Base-by-base conservation (phyloP, 1,140 invertebrate genomes). In the Dolichoris vasculosae region DNA sequence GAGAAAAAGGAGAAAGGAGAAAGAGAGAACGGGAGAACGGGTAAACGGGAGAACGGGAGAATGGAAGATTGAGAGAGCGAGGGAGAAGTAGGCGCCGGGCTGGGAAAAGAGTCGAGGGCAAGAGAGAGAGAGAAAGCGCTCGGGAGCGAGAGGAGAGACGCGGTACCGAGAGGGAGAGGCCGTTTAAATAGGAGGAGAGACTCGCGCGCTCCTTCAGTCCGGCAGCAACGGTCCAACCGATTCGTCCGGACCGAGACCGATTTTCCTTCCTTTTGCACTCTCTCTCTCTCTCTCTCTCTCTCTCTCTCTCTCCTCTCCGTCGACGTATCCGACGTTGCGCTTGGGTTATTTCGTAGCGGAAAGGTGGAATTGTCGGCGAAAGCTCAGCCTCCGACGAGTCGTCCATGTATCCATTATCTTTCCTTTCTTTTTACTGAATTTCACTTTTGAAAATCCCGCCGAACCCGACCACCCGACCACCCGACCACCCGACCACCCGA, bases 201-300 rank as follows among this genome's bases (percentile, higher is more conserved):
- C 90, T 89, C 91, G 91, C 91, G 91, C 92, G 91, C 90, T 93
- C 90, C 89, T 92, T 92, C 92, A 93, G 93, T 93, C 88, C 90
- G 90, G 89, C 90, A 90, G 88, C 87, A 90, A 91, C 92, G 90
- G 90, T 92, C 89, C 89, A 92, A 91, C 90, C 88, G 90, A 89
- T 92, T 89, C 89, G 87, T 91, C 87, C 87, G 87, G 86, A 88
- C 81, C 69, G 75, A 32, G 0, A 86, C 59, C 80, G 55, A 85
- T 82, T 86, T 77, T 80, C 0, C 40, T 23, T 83, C 13, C 67
- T n/a, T 83, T 71, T 9, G 48, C 46, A 32, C 48, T 84, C 55
- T 77, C 80, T 32, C 46, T 48, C 30, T 59, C 35, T 69, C 7
- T 64, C 23, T n/a, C 48, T 32, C 30, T 55, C 35, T 40, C 69